Conservation (phyloP, 2,113 vertebrate genomes). For the Prunella fulvescens region DNA sequence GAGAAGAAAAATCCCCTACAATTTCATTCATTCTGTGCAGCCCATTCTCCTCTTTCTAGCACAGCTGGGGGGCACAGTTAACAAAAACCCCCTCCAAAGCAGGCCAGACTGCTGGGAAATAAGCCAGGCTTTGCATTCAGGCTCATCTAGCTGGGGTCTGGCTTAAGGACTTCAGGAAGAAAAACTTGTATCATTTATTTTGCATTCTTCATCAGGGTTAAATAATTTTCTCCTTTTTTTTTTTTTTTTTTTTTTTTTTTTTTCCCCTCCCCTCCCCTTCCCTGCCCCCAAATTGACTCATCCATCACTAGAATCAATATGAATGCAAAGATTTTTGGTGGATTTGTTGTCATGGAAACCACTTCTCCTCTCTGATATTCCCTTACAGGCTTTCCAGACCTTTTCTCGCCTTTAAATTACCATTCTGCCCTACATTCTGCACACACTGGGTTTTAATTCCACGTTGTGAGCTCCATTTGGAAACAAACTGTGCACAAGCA, state of each 20-base stretch:
- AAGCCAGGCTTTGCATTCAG: background rate
- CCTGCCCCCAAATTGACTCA: slow-evolving; percentile 50
- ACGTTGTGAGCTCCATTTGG: background rate
- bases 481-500: background rate
- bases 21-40: background rate
- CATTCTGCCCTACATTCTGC: slow-evolving; percentile 57
- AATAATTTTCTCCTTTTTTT: background rate
- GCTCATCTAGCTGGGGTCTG: background rate
- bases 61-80: background rate
- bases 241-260: background rate
- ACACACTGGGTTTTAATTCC: slow-evolving; percentile 12
- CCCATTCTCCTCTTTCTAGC: background rate
- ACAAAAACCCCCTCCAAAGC: background rate
- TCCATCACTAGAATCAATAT: slow-evolving; percentile 67
- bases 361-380: slow-evolving; percentile 54
- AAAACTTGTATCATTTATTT: background rate
- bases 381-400: slow-evolving; percentile 63
- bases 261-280: background rate
- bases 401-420: slow-evolving; percentile 60
- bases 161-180: background rate
- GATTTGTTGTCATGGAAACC: slow-evolving; percentile 73
- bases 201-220: slow-evolving; percentile 12
- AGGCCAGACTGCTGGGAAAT: background rate
- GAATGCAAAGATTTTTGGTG: slow-evolving; percentile 69
- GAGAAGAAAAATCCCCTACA: rapidly evolving